These are phyloP conservation scores for Arctia plantaginis DNA, from an alignment of 2,888 invertebrate genomes.

Conservation along the genomic window DNA sequence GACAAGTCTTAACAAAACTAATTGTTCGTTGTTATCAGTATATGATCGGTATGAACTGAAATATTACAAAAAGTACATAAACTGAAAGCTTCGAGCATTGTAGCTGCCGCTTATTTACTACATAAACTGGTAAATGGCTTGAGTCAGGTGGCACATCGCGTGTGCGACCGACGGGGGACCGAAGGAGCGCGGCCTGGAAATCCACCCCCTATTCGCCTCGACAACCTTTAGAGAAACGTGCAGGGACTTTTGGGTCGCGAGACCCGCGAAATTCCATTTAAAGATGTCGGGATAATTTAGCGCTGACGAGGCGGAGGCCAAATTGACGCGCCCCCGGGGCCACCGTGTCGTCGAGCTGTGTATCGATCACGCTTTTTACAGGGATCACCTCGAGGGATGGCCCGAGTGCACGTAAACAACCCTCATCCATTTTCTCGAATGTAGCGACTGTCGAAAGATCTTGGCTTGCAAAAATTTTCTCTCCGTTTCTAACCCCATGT, in stretches of 20 bases:
- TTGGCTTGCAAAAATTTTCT: constrained; percentile 59
- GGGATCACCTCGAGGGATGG: constrained; percentile 68
- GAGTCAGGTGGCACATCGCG: constrained; percentile 75
- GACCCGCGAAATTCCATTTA: constrained; percentile 85
- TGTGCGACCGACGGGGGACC: constrained; percentile 68
- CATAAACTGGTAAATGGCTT: constrained; percentile 56
- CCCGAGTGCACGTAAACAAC: constrained; percentile 74
- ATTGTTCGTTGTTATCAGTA: not conserved
- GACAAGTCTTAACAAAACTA: not conserved
- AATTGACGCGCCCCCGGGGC: constrained; percentile 82
- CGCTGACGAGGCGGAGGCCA: constrained; percentile 83
- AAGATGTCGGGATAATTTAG: constrained; percentile 86
- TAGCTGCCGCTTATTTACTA: constrained; percentile 48
- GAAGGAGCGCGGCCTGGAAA: constrained; percentile 63
- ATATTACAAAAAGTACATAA: constrained; percentile 18
- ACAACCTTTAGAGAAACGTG: constrained; percentile 66
- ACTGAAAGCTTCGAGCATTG: constrained; percentile 35
- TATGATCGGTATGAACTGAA: not conserved
- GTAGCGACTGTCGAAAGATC: constrained; percentile 63
- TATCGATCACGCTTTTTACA: constrained; percentile 77
- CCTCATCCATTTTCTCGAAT: constrained; percentile 69
- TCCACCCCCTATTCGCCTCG: constrained; percentile 63
- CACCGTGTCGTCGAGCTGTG: constrained; percentile 69
- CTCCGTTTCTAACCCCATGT: constrained; percentile 51
- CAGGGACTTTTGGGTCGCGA: constrained; percentile 72